Base-by-base conservation (phyloP, 2,888 invertebrate genomes). In the Falcaria lacertinaria region DNA sequence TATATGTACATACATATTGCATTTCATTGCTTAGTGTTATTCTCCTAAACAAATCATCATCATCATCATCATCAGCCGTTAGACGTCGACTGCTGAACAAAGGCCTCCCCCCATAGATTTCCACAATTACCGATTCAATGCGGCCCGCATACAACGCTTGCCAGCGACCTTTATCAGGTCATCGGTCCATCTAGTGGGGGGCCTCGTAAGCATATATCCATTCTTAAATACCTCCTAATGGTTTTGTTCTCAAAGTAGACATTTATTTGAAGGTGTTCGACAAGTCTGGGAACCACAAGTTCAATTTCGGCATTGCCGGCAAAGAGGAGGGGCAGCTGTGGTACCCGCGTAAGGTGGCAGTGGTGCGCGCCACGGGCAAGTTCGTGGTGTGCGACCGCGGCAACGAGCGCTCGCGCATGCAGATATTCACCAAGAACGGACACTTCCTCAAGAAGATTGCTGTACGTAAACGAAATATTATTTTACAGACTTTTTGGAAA, bases 331-430 rank as follows among this genome's bases (percentile, higher is more conserved):
- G 98, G 0, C 98, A 98, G 72, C 88, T 98, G 52, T 98, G 98
- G 98, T 98, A 98, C 83, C 98, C 98, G 2, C 93, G 98, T 38
- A 98, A 98, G 84, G 98, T 98, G 39, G 97, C 97, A 6, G 95
- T 97, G 1, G 96, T 97, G 90, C 92, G 95, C 43, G 93, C 93
- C 44, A 95, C 94, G 41, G 96, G 96, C 33, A 96, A 96, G 76
- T 96, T 96, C 78, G 98, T 98, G n/a, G 97, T 98, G 2, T 98
- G 98, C 79, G 98, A 98, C 85, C 94, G 98, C 54, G 98, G 98
- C 38, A 98, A 97, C 69, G 98, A 98, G 76, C 93, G 98, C 43
- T 97, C 97, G 0, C 94, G 98, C 45, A 98, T 98, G 97, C 98
- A 98, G 84, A 97, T 98, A 60, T 98, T 98, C 75, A 97, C 97